Base-by-base conservation (phyloP, 2,888 invertebrate genomes). In the Stenurella melanura region DNA sequence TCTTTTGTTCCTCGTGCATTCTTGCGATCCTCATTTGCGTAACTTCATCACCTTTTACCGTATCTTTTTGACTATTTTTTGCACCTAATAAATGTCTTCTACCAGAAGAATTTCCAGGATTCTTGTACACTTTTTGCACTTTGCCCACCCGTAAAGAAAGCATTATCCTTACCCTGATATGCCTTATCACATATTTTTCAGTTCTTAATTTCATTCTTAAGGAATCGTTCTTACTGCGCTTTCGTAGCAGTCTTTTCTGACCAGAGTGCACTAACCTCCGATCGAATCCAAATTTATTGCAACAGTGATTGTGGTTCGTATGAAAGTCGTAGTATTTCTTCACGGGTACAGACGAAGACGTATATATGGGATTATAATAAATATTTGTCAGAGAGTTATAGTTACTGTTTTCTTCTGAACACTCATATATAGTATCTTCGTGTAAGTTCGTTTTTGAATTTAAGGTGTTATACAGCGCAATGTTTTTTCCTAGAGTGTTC, bases 91-190 rank as follows among this genome's bases (percentile, higher is more conserved):
- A 56, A 58, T 60, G 77, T 50, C 64, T 18, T 30, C 38, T 74
- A 19, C 56, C 74, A 21, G 70, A 58, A 38, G 0, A 67, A 12
- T 69, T 67, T 9, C 38, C 42, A 12, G 50, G 57, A 50, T 76
- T 79, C 58, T 78, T 80, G 3, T 77, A 77, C 10, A 78, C 60
- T 80, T 84, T 92, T 86, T 91, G 90, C 74, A 92, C 91, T 73
- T 91, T 88, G 26, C 93, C 91, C 90, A 94, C 91, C 76, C 94
- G 90, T 78, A 94, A 88, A 12, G 93, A 93, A 83, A 94, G 89
- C 92, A 94, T 93, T 66, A 94, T 92, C 17, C 94, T 90, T 19
- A 94, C 92, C 74, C 93, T 90, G 26, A 94, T 92, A 85, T 94
- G 93, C 26, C 93, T 89, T 71, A 93, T 93, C 1, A 93, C 92